Percentiles rank a stretch among this genome's conserved stretches.
Evolutionary conservation across 2,797 vertebrate genomes (phyloP).

Genomic region (Tapirus indicus): DNA sequence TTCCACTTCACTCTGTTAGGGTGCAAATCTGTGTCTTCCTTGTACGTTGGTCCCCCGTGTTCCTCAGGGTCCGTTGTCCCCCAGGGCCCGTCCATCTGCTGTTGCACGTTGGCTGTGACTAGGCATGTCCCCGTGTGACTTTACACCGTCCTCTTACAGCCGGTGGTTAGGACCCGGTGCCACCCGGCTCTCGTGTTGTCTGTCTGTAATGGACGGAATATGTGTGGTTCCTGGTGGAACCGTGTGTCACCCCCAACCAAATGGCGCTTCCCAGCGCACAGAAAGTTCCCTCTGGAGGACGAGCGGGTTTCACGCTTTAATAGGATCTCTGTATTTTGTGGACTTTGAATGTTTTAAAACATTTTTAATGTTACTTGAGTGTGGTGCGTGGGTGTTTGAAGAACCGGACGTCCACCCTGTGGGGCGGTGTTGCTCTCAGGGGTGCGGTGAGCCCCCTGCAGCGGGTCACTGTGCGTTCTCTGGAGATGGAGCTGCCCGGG

Average conservation of each 20-base stretch:
- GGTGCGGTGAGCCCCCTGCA: background rate
- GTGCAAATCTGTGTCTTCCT: background rate
- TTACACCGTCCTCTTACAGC: background rate
- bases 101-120: background rate
- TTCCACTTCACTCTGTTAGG: background rate
- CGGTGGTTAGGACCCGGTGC: background rate
- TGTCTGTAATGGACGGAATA: background rate
- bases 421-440: background rate
- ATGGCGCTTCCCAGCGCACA: background rate
- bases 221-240: accelerated
- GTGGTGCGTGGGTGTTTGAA: background rate
- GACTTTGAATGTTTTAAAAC: background rate
- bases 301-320: background rate
- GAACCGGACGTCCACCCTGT: background rate
- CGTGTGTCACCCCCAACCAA: background rate
- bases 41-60: accelerated
- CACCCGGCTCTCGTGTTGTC: accelerated
- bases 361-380: background rate
- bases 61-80: background rate
- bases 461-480: accelerated
- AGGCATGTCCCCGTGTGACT: accelerated
- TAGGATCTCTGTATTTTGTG: background rate
- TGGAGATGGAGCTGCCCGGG: background rate
- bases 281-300: background rate
- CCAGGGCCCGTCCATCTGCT: accelerated